A percentile compares a stretch with the other conserved stretches of the same genome.
These are phyloP conservation scores for Amphimedon queenslandica DNA, from an alignment of 37 sponge, comb jelly and placozoan species.

Conservation along the genomic window DNA sequence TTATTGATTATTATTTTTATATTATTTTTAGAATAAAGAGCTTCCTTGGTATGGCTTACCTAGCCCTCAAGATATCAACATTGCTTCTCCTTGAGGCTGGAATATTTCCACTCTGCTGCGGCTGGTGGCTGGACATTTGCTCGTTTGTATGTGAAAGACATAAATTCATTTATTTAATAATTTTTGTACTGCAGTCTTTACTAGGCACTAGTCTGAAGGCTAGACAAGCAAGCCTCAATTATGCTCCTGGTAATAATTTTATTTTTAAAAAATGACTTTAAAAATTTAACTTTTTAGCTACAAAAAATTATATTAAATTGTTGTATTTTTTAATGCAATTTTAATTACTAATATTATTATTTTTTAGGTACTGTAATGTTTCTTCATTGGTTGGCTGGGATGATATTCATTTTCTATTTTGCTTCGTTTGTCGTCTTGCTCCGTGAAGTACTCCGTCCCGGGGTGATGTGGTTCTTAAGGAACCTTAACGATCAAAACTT, in stretches of 20 bases:
- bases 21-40: constrained; percentile 28
- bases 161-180: background rate
- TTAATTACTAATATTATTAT: background rate
- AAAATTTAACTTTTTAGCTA: background rate
- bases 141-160: constrained; percentile 63
- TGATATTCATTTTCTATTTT: constrained; percentile 94
- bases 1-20: too few species aligned
- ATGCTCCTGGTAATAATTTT: constrained; percentile 60
- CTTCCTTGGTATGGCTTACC: constrained; percentile 41
- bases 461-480: constrained; percentile 93
- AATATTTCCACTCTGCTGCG: constrained; percentile 89
- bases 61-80: constrained; percentile 75
- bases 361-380: constrained; percentile 77
- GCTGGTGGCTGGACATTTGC: constrained; percentile 99
- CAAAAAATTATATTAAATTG: background rate
- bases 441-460: constrained; percentile 89
- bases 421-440: constrained; percentile 92
- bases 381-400: constrained; percentile 95
- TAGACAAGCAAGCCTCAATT: constrained; percentile 54
- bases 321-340: background rate
- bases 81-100: constrained; percentile 84
- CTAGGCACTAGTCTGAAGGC: constrained; percentile 61
- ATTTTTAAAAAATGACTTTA: background rate
- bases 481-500: constrained; percentile 97
- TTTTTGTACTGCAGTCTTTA: constrained; percentile 34